Evolutionary conservation across 2,797 vertebrate species (phyloP), one percentile per base, ranked within the genome.

Genomic region (Siniperca scherzeri): DNA sequence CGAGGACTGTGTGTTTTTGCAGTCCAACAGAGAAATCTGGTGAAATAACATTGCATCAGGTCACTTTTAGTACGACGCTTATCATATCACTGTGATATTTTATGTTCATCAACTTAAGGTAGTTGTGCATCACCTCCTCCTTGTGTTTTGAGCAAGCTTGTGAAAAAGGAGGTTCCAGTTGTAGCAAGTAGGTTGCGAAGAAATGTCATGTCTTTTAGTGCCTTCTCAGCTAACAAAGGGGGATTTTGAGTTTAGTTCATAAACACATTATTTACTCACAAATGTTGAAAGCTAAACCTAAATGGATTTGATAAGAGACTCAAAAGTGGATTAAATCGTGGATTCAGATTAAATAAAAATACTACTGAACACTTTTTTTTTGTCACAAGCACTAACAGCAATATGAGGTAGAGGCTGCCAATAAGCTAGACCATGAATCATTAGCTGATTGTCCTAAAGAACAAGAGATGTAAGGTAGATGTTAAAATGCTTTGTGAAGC

Each of bases 341-440:
- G 52, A 55, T 55, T 55, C 36, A 65, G 7, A 33, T 57, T 36
- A 13, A 27, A 71, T 33, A 30, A 64, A 77, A 71, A 56, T 46
- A 30, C 3, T 7, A 38, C 13, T 53, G 30, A 78, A 7, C 17
- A 22, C 9, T 38, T 38, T 5, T 38, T 38, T 38, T 13, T 13
- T 13, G 30, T 44, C 13, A 44, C 42, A 13, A 44, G 12, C 42
- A 14, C 48, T 19, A 53, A n/a, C 30, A 69, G 9, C 30, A 53
- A 52, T 52, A 52, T 52, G 48, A 52, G 48, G 22, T 52, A 52
- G 48, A 22, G 7, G 33, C 0, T 55, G 4, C 33, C 8, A 69
- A 42, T 42, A 56, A 70, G 52, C 27, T 36, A 36, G 4, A 1
- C 11, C 11, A 36, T 52, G 0, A 50, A 52, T 62, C 5, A n/a